A percentile compares a stretch with the other conserved stretches of the same genome.
These are phyloP conservation scores for Prochilodus magdalenae DNA, from an alignment of 2,113 vertebrate species.

Conservation along the genomic window DNA sequence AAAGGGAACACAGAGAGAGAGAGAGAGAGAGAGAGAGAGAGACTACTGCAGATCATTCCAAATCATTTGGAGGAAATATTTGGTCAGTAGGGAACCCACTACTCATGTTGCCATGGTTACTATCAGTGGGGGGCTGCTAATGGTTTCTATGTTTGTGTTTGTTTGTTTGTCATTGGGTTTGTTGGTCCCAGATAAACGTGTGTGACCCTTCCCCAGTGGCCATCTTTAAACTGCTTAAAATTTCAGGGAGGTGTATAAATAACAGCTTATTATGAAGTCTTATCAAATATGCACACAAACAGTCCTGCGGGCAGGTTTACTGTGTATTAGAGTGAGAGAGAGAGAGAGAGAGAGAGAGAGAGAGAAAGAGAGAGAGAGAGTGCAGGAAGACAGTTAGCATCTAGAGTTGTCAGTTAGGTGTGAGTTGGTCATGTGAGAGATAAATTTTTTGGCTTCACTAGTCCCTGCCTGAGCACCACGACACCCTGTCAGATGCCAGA, in stretches of 20 bases:
- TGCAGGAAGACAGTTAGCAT: slow-evolving; percentile 2
- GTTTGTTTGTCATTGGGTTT: slow-evolving; percentile 7
- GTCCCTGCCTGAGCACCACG: not conserved
- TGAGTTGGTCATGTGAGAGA: slow-evolving; percentile 53
- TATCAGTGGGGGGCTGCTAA: not conserved
- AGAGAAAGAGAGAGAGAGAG: not conserved
- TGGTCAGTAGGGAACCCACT: not conserved
- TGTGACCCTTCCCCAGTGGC: not conserved
- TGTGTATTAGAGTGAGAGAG: not conserved
- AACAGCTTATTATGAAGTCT: not conserved
- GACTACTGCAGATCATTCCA: slow-evolving; percentile 4
- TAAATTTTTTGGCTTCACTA: slow-evolving; percentile 36
- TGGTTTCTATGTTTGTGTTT: slow-evolving; percentile 1
- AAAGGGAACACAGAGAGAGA: not conserved
- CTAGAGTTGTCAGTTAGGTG: slow-evolving; percentile 26
- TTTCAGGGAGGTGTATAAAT: not conserved
- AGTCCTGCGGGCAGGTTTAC: not conserved
- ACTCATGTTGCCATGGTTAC: not conserved
- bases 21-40: not conserved
- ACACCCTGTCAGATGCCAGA: not conserved
- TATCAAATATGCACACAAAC: not conserved
- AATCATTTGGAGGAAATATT: slow-evolving; percentile 33
- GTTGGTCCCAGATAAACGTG: not conserved
- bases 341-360: not conserved
- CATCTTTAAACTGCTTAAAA: not conserved